Evolutionary conservation across 2,113 vertebrate genomes (phyloP), one percentile per base, ranked within the genome.

Genomic region (Todiramphus chloris): DNA sequence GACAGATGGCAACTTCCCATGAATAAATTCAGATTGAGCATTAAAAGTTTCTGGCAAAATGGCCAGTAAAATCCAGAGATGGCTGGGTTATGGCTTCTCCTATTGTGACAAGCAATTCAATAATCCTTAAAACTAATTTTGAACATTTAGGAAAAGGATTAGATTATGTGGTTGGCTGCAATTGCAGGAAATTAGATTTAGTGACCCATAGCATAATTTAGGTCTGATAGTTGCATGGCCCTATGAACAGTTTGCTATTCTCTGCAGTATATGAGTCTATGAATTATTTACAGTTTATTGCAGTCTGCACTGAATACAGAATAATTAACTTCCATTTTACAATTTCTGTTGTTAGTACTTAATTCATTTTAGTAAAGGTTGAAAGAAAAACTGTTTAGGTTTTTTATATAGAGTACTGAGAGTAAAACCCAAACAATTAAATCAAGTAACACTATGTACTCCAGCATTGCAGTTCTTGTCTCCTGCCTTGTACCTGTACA

Each of bases 391-490:
- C 2, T 11, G 1, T 60, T 46, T 17, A 51, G 70, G 5, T 43
- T 87, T 7, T 55, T 43, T 41, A 41, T 48, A 81, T 60, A 41
- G 18, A 86, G 69, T 59, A 60, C 41, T 39, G 31, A 75, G 23
- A 91, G 56, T 89, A 84, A 81, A 92, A 28, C 7, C 3, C 16
- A 55, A 64, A 53, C 16, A 43, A 7, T 74, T 86, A 79, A 53
- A 70, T 80, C 30, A 78, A 67, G n/a, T 48, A 19, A 39, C 19
- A 17, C 53, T 24, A 24, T 11, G 24, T 8, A 17, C 16, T 81
- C 16, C 18, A 14, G n/a, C 5, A 10, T 59, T 60, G 48, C 13
- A 6, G 33, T 48, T 75, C 51, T 35, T 0, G 0, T 62, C 25
- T 35, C 21, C 18, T 44, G 16, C 66, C 58, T 67, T 2, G 1